Evolutionary conservation across 2,113 vertebrate species (phyloP), one percentile per base, ranked within the genome.

Genomic region (Centrocercus urophasianus): DNA sequence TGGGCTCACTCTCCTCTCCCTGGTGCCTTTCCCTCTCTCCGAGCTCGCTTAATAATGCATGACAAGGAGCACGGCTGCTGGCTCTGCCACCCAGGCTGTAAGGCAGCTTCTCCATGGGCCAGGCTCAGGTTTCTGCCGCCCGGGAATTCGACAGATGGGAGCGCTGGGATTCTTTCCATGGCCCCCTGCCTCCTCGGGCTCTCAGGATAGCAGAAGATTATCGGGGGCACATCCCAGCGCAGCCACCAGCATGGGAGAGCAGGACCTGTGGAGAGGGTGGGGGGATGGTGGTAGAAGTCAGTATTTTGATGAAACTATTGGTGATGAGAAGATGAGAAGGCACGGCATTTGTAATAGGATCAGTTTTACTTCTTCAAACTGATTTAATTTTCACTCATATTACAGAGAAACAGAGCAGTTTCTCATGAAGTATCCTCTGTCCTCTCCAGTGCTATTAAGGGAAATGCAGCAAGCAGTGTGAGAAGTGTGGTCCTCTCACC

Each of bases 91-190:
- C 83, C 93, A 90, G 80, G 83, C 95, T 74, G 88, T 90, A 94
- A 87, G 28, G 90, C 88, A 95, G 92, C 10, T 6, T 32, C 91
- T 93, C 89, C 5, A 3, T 52, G 57, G 57, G 36, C 61, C 40
- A 0, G 85, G 91, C 50, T 97, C 96, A 30, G 92, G 94, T 97
- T 97, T 96, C 97, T 96, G 96, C 80, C 97, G 10, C 93, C 89
- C 36, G 96, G 97, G 96, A 97, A 96, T 97, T 97, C 77, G 76
- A 97, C 97, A 97, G 97, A 97, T 97, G 97, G 97, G 95, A 96
- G 96, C 0, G 69, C 97, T 93, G 95, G 96, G 93, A 97, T 97
- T 97, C 96, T 97, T 97, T 97, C 97, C 97, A 96, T 93, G 95
- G 79, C 95, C 64, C 91, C 86, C 95, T 83, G 96, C 96, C 90